phyloP scores from a whole-genome alignment of 30 jellyfish, hydroid and myxozoan species.

The Cassiopea xamachana region DNA sequence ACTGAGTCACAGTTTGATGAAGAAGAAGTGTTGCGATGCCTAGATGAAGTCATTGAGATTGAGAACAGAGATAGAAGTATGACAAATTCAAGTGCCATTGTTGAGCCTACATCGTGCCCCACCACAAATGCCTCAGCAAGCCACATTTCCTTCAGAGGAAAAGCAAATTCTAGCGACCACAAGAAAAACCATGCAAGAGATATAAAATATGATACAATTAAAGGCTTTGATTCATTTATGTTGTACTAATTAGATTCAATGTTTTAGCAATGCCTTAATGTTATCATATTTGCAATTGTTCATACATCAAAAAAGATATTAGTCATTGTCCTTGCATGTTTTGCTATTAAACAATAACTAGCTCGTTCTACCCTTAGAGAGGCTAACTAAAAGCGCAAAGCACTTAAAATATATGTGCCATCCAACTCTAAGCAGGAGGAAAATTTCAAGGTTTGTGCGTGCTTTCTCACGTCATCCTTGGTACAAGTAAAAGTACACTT shows the following conservation, averaged over 20 bases:
- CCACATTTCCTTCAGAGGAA: background rate
- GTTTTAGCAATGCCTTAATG: too few relatives aligned
- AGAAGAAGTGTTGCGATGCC: conserved; percentile 62
- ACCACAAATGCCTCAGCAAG: background rate
- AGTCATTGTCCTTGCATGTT: too few relatives aligned
- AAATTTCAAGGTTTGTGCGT: too few relatives aligned
- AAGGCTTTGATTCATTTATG: conserved; percentile 75
- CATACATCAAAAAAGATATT: background rate
- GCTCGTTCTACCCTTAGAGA: too few relatives aligned
- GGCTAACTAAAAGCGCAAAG: too few relatives aligned
- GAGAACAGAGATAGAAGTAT: conserved; percentile 11
- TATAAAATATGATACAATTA: conserved; percentile 55
- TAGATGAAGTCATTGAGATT: conserved; percentile 53
- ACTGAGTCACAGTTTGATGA: conserved; percentile 22
- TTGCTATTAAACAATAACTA: too few relatives aligned
- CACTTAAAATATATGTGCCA: too few relatives aligned
- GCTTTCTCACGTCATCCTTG: too few relatives aligned
- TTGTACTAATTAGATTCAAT: conserved; percentile 11
- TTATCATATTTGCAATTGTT: background rate
- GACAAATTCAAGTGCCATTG: background rate
- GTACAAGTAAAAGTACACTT: too few relatives aligned
- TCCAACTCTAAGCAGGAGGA: too few relatives aligned
- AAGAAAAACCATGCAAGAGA: background rate
- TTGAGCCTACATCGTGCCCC: conserved; percentile 5
- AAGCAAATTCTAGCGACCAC: background rate